phyloP scores from a whole-genome alignment of 2,888 invertebrate genomes.

The Xanthia togata region DNA sequence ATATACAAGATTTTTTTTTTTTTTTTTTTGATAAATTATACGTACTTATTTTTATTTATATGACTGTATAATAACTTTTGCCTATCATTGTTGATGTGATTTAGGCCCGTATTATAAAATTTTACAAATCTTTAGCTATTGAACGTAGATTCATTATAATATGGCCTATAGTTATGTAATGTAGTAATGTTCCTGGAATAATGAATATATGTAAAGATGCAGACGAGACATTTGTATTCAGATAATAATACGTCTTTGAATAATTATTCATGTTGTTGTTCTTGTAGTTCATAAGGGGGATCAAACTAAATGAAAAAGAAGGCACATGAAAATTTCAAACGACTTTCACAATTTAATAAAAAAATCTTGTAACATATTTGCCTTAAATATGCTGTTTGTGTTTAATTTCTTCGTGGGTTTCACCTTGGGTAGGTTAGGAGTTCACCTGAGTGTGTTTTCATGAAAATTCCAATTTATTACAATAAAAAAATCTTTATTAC shows the following conservation, averaged over 20 bases:
- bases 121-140: no score
- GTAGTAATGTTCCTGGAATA: not conserved
- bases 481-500: not conserved
- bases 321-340: not conserved
- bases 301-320: not conserved
- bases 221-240: not conserved
- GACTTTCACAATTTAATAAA: not conserved
- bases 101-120: not conserved
- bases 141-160: not conserved
- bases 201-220: not conserved
- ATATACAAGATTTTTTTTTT: conserved; percentile 30
- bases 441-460: no score
- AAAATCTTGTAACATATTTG: not conserved
- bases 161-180: not conserved
- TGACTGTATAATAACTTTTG: not conserved
- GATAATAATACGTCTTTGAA: not conserved
- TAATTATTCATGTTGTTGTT: not conserved
- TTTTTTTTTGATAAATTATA: conserved; percentile 37
- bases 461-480: no score
- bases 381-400: not conserved
- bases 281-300: not conserved
- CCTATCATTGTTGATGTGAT: not conserved
- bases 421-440: not conserved
- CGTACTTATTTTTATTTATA: conserved; percentile 15
- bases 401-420: not conserved